Percentiles rank a stretch among this genome's conserved stretches.
Evolutionary conservation across 2,113 vertebrate species (phyloP).

Genomic region (Protobothrops mucrosquamatus): DNA sequence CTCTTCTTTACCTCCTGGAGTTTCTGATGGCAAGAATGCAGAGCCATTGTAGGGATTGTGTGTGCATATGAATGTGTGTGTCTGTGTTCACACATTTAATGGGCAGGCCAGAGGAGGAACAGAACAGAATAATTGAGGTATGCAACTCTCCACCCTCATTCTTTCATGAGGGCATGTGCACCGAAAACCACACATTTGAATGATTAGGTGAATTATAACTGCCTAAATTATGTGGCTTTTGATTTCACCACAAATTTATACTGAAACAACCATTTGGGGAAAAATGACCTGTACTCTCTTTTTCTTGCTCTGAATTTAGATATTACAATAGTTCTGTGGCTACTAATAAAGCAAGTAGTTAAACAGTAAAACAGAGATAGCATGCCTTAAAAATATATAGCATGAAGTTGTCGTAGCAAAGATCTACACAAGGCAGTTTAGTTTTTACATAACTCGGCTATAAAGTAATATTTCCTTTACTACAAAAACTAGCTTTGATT

Average conservation of each 20-base stretch:
- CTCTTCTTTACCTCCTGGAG: slow-evolving; percentile 38
- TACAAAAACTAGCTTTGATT: slow-evolving; percentile 12
- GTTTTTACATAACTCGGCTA: slow-evolving; percentile 21
- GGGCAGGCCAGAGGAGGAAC: background rate
- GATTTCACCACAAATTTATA: background rate
- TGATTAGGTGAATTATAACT: background rate
- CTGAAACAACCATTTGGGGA: rapidly evolving
- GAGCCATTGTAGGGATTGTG: background rate
- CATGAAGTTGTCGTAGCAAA: slow-evolving; percentile 19
- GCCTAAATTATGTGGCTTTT: background rate
- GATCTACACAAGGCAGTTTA: slow-evolving; percentile 4
- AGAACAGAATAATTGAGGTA: background rate
- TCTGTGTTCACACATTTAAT: background rate
- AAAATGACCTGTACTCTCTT: background rate
- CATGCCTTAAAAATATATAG: background rate
- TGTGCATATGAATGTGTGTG: background rate
- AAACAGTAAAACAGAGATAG: slow-evolving; percentile 17
- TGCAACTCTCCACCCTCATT: background rate
- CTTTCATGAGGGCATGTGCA: background rate
- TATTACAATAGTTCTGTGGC: background rate
- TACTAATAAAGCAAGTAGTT: background rate
- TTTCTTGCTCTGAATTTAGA: background rate
- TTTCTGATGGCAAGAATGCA: slow-evolving; percentile 49
- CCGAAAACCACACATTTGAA: background rate
- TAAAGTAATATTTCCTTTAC: slow-evolving; percentile 25